Percentiles rank a stretch among this genome's conserved stretches.
Conservation (phyloP, 2,888 invertebrate species). For the Girardia tigrina region DNA sequence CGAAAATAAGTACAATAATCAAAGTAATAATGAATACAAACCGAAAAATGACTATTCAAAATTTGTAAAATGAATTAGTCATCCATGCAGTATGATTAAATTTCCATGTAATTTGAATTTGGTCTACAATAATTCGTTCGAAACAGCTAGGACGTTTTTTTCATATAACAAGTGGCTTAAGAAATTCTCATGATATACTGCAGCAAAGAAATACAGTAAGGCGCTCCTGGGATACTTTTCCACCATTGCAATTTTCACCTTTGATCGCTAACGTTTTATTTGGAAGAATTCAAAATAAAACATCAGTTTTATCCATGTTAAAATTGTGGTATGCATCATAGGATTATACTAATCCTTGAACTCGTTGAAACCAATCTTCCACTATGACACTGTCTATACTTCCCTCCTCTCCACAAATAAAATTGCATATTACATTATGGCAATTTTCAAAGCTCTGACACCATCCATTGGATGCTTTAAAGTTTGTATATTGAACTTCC, state of each 20-base stretch:
- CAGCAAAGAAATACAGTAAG: background rate
- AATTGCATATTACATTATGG: background rate
- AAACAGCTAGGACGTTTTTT: background rate
- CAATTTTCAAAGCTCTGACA: too few species aligned
- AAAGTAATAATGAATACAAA: too few species aligned
- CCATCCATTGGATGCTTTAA: background rate
- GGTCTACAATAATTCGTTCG: background rate
- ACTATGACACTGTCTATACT: background rate
- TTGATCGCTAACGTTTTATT: too few species aligned
- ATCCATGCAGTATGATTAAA: background rate
- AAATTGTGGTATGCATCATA: background rate
- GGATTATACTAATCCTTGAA: background rate
- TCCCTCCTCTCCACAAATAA: background rate
- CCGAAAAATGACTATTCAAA: too few species aligned
- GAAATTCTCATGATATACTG: background rate
- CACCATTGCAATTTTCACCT: background rate
- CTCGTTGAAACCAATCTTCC: background rate
- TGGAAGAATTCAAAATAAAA: background rate
- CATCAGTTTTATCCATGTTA: background rate
- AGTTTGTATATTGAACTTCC: background rate
- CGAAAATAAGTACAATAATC: too few species aligned
- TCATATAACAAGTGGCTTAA: background rate
- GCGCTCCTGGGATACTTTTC: background rate
- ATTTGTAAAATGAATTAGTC: too few species aligned
- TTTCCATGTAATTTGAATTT: background rate